Evolutionary conservation across 2,113 vertebrate species (phyloP).

Genomic region (Glareola pratincola): DNA sequence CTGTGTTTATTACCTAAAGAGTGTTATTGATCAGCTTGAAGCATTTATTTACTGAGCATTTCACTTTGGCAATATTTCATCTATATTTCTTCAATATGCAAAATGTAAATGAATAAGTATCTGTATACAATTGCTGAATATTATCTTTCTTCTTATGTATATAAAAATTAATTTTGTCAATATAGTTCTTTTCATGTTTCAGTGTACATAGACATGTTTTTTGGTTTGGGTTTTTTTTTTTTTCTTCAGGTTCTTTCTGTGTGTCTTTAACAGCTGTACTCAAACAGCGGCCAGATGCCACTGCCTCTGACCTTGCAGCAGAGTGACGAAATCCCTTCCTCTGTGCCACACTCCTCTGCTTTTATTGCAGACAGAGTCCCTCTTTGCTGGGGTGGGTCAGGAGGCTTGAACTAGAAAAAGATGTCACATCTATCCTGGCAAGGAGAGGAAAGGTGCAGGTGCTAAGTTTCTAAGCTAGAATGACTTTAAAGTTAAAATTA

Average conservation of each 20-base stretch:
- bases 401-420: not conserved
- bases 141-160: not conserved
- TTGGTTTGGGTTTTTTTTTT: not conserved
- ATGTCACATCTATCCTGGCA: not conserved
- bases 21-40: not conserved
- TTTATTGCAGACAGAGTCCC: too few relatives aligned
- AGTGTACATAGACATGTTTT: not conserved
- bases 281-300: not conserved
- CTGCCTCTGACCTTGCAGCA: not conserved
- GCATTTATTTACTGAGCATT: not conserved
- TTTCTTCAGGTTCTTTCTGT: not conserved
- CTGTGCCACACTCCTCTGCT: not conserved
- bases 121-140: not conserved
- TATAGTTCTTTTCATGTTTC: not conserved
- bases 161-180: not conserved
- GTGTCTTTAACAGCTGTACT: not conserved
- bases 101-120: not conserved
- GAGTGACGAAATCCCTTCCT: not conserved
- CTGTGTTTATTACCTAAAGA: not conserved
- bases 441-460: not conserved
- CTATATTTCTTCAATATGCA: not conserved
- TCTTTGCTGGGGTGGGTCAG: not conserved
- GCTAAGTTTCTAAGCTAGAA: not conserved
- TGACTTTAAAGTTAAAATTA: not conserved
- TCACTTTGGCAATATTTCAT: accelerated